Conservation (phyloP, 2,113 vertebrate species). For the cat (Felis catus) region F.catus_Fca126_mat1.0 CM031417.1:111586501-111587000, state of each 20-base stretch:
- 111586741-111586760: not conserved
- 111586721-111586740: not conserved
- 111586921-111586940: too few species aligned
- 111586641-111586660: slow-evolving; percentile 14
- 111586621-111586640: not conserved
- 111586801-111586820: not conserved
- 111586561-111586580: not conserved
- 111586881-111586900: not conserved
- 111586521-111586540: not conserved
- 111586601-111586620: slow-evolving; percentile 5
- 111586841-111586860: slow-evolving; percentile 11
- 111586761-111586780: not conserved
- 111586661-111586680: not conserved
- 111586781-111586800: slow-evolving; percentile 18
- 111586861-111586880: not conserved
- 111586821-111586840: not conserved
- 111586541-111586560: slow-evolving; percentile 19
- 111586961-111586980: too few species aligned
- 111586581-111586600: slow-evolving; percentile 19
- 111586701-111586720: not conserved
- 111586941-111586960: too few species aligned
- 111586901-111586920: not conserved
- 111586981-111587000: too few species aligned
- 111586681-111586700: not conserved
- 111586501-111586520: not conserved